Evolutionary conservation across 1,140 invertebrate species (phyloP), one percentile per base, ranked within the genome.

Genomic region (Drosophila melanica): DNA sequence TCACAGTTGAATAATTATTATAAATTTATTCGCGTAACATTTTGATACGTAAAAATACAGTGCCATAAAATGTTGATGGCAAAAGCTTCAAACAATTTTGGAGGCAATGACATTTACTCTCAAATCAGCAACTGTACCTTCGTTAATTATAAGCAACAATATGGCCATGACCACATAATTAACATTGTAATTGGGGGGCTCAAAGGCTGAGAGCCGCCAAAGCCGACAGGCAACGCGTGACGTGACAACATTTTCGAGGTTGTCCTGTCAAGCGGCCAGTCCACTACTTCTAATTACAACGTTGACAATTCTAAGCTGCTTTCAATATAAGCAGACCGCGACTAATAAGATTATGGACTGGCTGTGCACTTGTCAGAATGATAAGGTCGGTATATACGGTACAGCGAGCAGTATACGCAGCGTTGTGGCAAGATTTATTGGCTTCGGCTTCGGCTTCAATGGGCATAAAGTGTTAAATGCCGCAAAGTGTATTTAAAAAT

Each of bases 271-370:
- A 44, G 44, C 33, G 63, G 18, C 59, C 55, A 16, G 44, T 7
- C 79, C 73, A 79, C 76, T 82, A 82, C 79, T 87, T 86, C 87
- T 86, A 86, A 86, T 86, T 86, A 86, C 82, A 79, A 77, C 82
- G 84, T 82, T 86, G 82, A 86, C 82, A 86, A 87, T 70, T 87
- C 79, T 87, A 86, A 86, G 82, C 82, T 79, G 82, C 82, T 86
- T 81, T 82, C 82, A 79, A 86, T 86, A 87, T 75, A 87, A 86
- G 76, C 81, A 54, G 58, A 64, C 64, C 75, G 70, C 64, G 69
- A 58, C 78, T 86, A 87, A 86, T 86, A 82, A 75, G 82, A 87
- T 86, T 86, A 82, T 55, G 58, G 55, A 27, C 23, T 78, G 74
- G 53, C 74, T 41, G 55, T 44, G 48, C 33, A 62, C 75, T 60